These are phyloP conservation scores for Hemistola chrysoprasaria DNA, from an alignment of 2,888 invertebrate species.

Conservation along the genomic window DNA sequence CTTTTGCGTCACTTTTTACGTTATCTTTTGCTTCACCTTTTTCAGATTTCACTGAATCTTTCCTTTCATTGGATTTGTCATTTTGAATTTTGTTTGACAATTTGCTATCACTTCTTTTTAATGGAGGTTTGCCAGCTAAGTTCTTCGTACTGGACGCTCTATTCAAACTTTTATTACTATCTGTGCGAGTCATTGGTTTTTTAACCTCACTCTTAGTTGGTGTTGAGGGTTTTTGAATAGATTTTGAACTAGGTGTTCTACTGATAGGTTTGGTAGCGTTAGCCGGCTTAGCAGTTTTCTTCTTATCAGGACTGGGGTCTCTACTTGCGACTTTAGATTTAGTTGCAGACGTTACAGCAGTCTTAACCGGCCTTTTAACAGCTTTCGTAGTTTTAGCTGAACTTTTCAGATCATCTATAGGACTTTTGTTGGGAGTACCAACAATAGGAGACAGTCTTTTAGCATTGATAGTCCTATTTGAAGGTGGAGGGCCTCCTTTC, in stretches of 20 bases:
- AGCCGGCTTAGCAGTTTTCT: conserved; percentile 42
- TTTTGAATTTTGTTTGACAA: conserved; percentile 53
- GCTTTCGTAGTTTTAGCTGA: conserved; percentile 54
- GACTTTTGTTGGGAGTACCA: conserved; percentile 76
- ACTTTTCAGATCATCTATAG: conserved; percentile 62
- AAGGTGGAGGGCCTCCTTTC: conserved; percentile 71
- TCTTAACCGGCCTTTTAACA: conserved; percentile 55
- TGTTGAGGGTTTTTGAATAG: conserved; percentile 51
- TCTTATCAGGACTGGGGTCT: conserved; percentile 71
- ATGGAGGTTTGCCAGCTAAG: conserved; percentile 62
- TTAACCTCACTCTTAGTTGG: conserved; percentile 55
- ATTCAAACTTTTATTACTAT: conserved; percentile 66
- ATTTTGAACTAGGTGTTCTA: conserved; percentile 56
- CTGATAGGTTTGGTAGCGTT: conserved; percentile 44
- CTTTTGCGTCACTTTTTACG: conserved; percentile 20
- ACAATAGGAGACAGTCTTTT: conserved; percentile 77
- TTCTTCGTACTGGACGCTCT: conserved; percentile 68
- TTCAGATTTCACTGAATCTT: conserved; percentile 40
- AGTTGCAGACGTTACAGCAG: conserved; percentile 64
- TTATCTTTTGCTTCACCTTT: conserved; percentile 31
- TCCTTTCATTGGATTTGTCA: conserved; percentile 53
- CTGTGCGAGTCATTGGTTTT: conserved; percentile 66
- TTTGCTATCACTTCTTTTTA: conserved; percentile 60
- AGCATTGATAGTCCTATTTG: conserved; percentile 66
- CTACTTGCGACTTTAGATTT: conserved; percentile 68